Evolutionary conservation across 2,797 vertebrate genomes (phyloP).

Genomic region (Etheostoma nigrum): DNA sequence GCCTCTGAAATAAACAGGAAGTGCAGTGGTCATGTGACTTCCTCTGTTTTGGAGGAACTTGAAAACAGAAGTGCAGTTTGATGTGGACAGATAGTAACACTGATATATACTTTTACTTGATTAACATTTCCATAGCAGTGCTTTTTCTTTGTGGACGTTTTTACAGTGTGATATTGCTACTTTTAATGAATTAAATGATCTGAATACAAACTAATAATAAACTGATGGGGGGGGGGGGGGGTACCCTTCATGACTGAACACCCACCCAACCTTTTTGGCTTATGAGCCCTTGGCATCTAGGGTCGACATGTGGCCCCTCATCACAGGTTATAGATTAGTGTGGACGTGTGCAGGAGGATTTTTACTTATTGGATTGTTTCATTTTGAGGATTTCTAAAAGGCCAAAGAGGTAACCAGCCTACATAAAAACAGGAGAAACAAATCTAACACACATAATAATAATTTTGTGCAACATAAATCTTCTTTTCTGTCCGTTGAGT

Average conservation of each 20-base stretch:
- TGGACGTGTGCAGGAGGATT: too few species aligned
- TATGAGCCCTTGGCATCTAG: too few species aligned
- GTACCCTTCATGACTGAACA: too few species aligned
- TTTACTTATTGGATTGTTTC: not conserved
- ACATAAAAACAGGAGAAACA: not conserved
- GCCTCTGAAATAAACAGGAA: slow-evolving; percentile 58
- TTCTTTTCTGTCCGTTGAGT: not conserved
- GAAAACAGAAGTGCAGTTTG: not conserved
- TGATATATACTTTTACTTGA: too few species aligned
- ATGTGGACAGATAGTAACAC: too few species aligned
- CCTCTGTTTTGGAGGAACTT: not conserved
- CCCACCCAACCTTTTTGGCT: too few species aligned
- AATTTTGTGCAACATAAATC: not conserved
- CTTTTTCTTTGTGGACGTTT: not conserved
- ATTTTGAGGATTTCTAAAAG: not conserved
- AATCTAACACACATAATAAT: not conserved
- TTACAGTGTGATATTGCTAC: not conserved
- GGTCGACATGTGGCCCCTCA: too few species aligned
- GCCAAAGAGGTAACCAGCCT: not conserved
- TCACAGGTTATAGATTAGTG: too few species aligned
- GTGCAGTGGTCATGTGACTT: slow-evolving; percentile 45
- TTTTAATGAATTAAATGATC: not conserved
- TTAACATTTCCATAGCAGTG: not conserved
- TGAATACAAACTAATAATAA: not conserved
- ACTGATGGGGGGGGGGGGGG: too few species aligned